A percentile compares a stretch with the other conserved stretches of the same genome.
Conservation (phyloP, 2,797 vertebrate genomes). For the Fundulus diaphanus region DNA sequence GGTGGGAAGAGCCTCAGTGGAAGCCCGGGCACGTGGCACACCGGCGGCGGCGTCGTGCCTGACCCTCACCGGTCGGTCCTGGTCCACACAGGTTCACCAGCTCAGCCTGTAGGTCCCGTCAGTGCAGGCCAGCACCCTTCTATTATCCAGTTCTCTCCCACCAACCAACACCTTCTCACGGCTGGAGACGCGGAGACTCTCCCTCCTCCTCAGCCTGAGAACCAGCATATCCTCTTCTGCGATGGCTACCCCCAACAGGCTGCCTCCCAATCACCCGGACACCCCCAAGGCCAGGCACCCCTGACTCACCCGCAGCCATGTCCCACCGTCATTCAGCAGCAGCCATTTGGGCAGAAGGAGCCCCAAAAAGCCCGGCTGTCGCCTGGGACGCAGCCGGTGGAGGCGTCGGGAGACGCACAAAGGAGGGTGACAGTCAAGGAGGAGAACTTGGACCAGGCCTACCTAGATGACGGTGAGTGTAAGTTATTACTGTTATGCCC, state of each 20-base stretch:
- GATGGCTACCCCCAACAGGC: slow-evolving; percentile 83
- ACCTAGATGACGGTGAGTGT: slow-evolving; percentile 97
- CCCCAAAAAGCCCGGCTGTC: slow-evolving; percentile 65
- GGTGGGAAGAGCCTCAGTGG: slow-evolving; percentile 85
- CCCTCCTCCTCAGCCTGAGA: slow-evolving; percentile 61
- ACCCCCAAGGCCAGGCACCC: slow-evolving; percentile 54
- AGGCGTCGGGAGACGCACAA: slow-evolving; percentile 80
- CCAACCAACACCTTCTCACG: slow-evolving; percentile 88
- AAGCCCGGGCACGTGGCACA: slow-evolving; percentile 84
- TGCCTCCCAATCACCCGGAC: slow-evolving; percentile 72
- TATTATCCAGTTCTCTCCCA: slow-evolving; percentile 91
- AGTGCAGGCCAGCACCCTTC: slow-evolving; percentile 83
- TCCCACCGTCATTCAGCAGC: slow-evolving; percentile 94
- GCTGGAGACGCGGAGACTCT: slow-evolving; percentile 78
- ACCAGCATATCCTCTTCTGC: slow-evolving; percentile 92
- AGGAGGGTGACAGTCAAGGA: slow-evolving; percentile 94
- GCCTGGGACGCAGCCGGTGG: slow-evolving; percentile 63
- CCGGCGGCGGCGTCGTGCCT: slow-evolving; percentile 77
- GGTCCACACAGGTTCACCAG: slow-evolving; percentile 90
- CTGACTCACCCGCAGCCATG: slow-evolving; percentile 79
- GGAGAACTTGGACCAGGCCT: slow-evolving; percentile 98
- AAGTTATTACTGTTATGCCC: slow-evolving; percentile 68
- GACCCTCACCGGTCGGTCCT: slow-evolving; percentile 94
- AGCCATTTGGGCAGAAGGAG: slow-evolving; percentile 78
- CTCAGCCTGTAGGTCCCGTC: slow-evolving; percentile 76